Percentiles rank a stretch among this genome's conserved stretches.
phyloP scores from a whole-genome alignment of 2,113 vertebrate genomes.

The Benitochromis conjunctus region DNA sequence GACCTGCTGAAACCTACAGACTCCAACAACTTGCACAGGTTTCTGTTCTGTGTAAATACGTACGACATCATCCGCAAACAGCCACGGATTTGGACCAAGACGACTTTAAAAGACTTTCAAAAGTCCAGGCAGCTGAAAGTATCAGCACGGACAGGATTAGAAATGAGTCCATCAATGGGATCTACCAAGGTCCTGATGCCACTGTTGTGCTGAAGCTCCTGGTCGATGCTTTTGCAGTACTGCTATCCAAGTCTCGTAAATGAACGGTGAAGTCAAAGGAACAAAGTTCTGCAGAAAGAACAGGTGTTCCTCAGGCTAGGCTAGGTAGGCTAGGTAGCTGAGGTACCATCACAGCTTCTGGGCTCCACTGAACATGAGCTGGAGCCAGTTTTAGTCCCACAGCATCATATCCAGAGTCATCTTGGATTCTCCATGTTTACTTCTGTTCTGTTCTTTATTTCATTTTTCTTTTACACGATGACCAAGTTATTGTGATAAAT shows the following conservation, averaged over 20 bases:
- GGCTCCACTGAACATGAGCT: neutral
- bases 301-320: neutral
- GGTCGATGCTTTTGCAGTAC: neutral
- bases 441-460: neutral
- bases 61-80: too few species aligned
- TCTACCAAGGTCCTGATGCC: neutral
- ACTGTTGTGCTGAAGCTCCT: neutral
- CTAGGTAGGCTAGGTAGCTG: neutral
- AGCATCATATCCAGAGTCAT: neutral
- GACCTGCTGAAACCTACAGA: too few species aligned
- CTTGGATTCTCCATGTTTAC: neutral
- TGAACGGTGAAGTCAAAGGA: neutral
- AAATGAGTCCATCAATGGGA: neutral
- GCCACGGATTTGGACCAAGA: too few species aligned
- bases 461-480: accelerated
- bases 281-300: neutral
- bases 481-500: neutral
- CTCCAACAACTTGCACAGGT: too few species aligned
- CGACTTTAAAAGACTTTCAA: neutral
- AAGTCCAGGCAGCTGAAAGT: neutral
- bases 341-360: neutral
- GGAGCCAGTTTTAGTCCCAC: neutral
- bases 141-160: neutral
- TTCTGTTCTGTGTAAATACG: too few species aligned
- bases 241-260: neutral